These are phyloP conservation scores for Heteromurus nitidus DNA, from an alignment of 2,888 invertebrate species.

Conservation along the genomic window DNA sequence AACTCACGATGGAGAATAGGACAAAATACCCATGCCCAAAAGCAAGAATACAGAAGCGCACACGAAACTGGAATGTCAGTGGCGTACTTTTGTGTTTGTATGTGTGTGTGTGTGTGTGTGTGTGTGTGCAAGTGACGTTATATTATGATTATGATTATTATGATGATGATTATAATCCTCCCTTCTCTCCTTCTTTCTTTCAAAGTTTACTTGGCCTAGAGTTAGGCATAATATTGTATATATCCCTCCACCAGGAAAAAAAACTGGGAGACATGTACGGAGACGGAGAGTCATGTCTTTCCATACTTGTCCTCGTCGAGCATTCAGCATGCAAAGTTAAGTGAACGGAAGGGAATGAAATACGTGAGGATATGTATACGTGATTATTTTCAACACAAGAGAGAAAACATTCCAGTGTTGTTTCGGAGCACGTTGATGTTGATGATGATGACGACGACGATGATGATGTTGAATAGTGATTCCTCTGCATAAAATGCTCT, in stretches of 20 bases:
- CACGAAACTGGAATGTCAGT: not conserved
- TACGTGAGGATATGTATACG: slow-evolving; percentile 57
- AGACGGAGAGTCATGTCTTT: slow-evolving; percentile 9
- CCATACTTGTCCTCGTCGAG: slow-evolving; percentile 8
- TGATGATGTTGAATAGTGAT: no score
- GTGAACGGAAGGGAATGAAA: slow-evolving; percentile 42
- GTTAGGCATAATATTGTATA: not conserved
- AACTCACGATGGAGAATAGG: no score
- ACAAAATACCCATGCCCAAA: not conserved
- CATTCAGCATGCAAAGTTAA: slow-evolving; percentile 37
- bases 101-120: not conserved
- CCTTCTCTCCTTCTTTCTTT: no score
- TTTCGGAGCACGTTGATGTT: not conserved
- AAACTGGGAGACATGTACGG: no score
- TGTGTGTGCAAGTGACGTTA: slow-evolving; percentile 37
- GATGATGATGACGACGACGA: no score
- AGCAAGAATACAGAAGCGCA: not conserved
- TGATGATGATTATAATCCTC: slow-evolving; percentile 51
- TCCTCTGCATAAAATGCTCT: not conserved
- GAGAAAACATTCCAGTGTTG: not conserved
- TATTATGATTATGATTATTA: slow-evolving; percentile 48
- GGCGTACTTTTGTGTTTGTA: slow-evolving; percentile 12
- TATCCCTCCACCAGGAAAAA: no score
- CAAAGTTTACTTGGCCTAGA: no score
- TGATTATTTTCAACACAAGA: slow-evolving; percentile 48